Base-by-base conservation (phyloP, 2,888 invertebrate species). In the Furcula furcula region DNA sequence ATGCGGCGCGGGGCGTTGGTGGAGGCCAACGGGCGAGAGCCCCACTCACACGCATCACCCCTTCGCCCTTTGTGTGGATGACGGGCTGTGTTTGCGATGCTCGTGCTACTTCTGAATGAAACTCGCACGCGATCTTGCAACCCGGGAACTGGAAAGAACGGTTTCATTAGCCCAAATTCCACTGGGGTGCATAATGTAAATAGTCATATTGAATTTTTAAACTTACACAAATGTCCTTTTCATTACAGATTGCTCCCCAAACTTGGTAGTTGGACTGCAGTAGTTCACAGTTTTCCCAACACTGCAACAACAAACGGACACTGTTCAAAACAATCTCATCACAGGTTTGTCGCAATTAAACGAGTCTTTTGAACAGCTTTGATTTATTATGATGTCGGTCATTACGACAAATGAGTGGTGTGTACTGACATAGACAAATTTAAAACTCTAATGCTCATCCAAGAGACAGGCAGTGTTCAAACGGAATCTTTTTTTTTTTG, bases 241-340 rank as follows among this genome's bases (percentile, higher is more conserved):
- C 92, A 56, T 92, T 90, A 73, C 93, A 93, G 72, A 93, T 92
- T 45, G 92, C 91, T 29, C 93, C 93, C 93, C 93, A 93, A 23
- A 93, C 90, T 82, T 92, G 91, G 76, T 92, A 93, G 80, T 93
- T 93, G 27, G 92, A 92, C 75, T 93, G 93, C 46, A 93, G 90
- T 55, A 93, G 88, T 72, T 93, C 93, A 84, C 93, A 93, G 72
- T 93, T 93, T 81, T 93, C 93, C 93, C 93, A 93, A 74, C 93
- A 93, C 93, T 93, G 91, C 82, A 92, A 90, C 89, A 89, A 89
- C 73, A 73, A 69, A 66, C 42, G 40, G 11, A 48, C 37, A 44
- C 42, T 50, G 41, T 63, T 52, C 47, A 56, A 56, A 58, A 57
- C 48, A 49, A 55, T 59, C 58, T 55, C 45, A 64, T 54, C 45